Percentiles rank a stretch among this genome's conserved stretches.
phyloP scores from a whole-genome alignment of 1,140 invertebrate species.

The Nasonia longicornis region DNA sequence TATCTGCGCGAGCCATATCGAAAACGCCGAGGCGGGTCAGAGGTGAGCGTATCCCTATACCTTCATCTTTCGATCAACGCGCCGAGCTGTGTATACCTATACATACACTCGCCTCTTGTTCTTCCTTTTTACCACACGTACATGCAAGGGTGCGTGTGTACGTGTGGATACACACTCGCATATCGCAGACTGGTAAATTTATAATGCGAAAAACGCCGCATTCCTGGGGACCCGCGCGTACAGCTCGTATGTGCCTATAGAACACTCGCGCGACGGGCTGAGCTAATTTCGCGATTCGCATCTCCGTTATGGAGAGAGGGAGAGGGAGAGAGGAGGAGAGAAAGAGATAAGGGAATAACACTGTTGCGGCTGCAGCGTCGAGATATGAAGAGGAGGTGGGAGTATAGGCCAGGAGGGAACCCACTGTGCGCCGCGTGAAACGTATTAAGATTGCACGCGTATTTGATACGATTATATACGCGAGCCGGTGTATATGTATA shows the following conservation, averaged over 20 bases:
- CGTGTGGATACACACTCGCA: not conserved
- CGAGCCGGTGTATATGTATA: not conserved
- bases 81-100: not conserved
- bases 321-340: not conserved
- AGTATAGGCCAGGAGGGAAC: not conserved
- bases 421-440: constrained; percentile 46
- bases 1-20: constrained; percentile 65
- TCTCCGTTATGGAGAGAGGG: constrained; percentile 47
- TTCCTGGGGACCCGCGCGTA: not conserved
- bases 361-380: not conserved
- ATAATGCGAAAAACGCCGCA: constrained; percentile 58
- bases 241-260: not conserved
- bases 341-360: constrained; percentile 1
- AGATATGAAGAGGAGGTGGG: not conserved
- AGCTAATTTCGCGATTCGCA: constrained; percentile 57
- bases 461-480: constrained; percentile 27
- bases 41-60: constrained; percentile 57
- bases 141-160: no score
- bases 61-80: constrained; percentile 67
- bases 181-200: constrained; percentile 65
- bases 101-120: constrained; percentile 53
- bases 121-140: constrained; percentile 32
- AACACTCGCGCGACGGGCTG: constrained; percentile 28
- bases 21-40: constrained; percentile 62
- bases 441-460: constrained; percentile 45